These are phyloP conservation scores for Arremon aurantiirostris DNA, from an alignment of 2,797 vertebrate genomes.

Conservation along the genomic window DNA sequence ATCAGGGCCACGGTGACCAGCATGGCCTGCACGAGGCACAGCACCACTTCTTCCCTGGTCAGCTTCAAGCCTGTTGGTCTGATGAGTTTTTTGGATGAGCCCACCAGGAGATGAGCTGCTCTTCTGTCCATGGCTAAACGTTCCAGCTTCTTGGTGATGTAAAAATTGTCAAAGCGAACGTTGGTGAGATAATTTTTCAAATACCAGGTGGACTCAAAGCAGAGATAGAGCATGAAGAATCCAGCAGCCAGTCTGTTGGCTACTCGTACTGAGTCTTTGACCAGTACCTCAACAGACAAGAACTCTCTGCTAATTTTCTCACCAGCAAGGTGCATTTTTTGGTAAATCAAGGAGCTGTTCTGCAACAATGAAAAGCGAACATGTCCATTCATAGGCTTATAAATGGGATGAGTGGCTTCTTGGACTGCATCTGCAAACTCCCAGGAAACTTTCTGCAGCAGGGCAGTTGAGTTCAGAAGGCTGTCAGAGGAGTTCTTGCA, in stretches of 20 bases:
- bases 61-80: conserved; percentile 69
- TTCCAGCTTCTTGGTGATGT: conserved; percentile 72
- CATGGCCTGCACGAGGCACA: conserved; percentile 74
- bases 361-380: conserved; percentile 75
- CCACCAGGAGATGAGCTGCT: conserved; percentile 34
- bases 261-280: conserved; percentile 61
- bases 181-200: conserved; percentile 85
- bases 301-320: conserved; percentile 81
- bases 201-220: conserved; percentile 81
- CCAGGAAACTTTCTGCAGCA: conserved; percentile 68
- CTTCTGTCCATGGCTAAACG: conserved; percentile 20
- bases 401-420: background rate
- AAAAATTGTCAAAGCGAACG: conserved; percentile 84
- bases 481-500: conserved; percentile 83
- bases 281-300: conserved; percentile 67
- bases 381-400: conserved; percentile 48
- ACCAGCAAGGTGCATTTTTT: conserved; percentile 69
- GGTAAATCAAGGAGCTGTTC: conserved; percentile 75
- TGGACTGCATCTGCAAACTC: conserved; percentile 70
- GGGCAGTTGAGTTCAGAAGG: conserved; percentile 82
- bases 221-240: conserved; percentile 78
- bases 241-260: conserved; percentile 80
- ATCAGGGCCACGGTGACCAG: conserved; percentile 79
- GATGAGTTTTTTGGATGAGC: conserved; percentile 64
- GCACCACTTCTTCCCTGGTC: conserved; percentile 76